Percentiles rank a stretch among this genome's conserved stretches.
These are phyloP conservation scores for Anticlea derivata DNA, from an alignment of 2,888 invertebrate genomes.

Conservation along the genomic window DNA sequence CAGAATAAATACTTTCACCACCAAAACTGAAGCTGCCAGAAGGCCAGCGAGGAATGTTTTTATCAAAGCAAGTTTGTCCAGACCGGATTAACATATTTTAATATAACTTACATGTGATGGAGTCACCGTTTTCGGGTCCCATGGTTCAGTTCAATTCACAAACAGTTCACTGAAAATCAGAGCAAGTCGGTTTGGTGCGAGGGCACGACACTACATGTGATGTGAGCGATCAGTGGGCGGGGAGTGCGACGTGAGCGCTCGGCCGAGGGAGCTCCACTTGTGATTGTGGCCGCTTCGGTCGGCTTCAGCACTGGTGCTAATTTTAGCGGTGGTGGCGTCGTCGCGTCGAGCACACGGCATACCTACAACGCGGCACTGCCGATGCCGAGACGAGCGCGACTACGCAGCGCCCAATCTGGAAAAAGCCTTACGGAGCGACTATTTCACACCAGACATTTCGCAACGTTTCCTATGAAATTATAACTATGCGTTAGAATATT, in stretches of 20 bases:
- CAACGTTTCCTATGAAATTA: neutral
- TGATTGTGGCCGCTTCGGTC: slow-evolving; percentile 36
- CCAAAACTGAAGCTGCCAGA: neutral
- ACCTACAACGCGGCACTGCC: slow-evolving; percentile 2
- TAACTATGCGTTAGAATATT: too few species aligned
- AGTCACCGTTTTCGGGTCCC: slow-evolving; percentile 59
- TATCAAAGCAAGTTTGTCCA: neutral
- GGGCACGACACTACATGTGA: slow-evolving; percentile 15
- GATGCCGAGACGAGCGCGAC: neutral
- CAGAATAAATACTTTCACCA: neutral
- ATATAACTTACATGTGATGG: slow-evolving; percentile 61
- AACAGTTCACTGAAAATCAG: slow-evolving; percentile 15
- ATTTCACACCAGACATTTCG: neutral
- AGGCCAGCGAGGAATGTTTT: neutral
- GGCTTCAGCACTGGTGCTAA: slow-evolving; percentile 45
- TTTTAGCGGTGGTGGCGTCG: slow-evolving; percentile 24
- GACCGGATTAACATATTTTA: neutral
- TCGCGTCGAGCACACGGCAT: slow-evolving; percentile 7
- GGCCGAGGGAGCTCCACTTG: slow-evolving; percentile 50
- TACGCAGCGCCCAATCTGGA: neutral
- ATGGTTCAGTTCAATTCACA: slow-evolving; percentile 56
- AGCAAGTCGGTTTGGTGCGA: slow-evolving; percentile 4
- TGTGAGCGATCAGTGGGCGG: slow-evolving; percentile 34
- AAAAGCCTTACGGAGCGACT: neutral
- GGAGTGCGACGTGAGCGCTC: slow-evolving; percentile 59